phyloP scores from a whole-genome alignment of 2,113 vertebrate genomes.

The Tenrec ecaudatus region DNA sequence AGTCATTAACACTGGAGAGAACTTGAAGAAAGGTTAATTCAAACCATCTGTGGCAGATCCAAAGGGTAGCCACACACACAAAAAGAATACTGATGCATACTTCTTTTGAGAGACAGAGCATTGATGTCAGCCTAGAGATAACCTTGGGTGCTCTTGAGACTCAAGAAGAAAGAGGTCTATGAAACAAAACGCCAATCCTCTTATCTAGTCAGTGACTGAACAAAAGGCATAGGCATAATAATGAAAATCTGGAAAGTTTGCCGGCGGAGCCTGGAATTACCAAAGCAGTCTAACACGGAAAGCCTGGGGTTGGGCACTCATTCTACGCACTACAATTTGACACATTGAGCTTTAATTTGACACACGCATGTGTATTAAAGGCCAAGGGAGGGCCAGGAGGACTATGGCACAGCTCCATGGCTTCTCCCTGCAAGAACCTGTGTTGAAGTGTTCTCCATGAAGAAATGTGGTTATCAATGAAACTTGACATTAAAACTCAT shows the following conservation, averaged over 20 bases:
- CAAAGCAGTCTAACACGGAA: neutral
- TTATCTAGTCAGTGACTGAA: neutral
- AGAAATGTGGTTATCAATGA: neutral
- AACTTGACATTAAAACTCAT: neutral
- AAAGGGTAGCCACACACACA: neutral
- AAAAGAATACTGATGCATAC: neutral
- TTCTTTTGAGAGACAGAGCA: neutral
- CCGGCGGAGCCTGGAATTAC: neutral
- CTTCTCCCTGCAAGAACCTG: neutral
- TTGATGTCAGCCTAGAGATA: neutral
- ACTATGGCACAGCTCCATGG: neutral
- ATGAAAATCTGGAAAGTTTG: conserved; percentile 35
- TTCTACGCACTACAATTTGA: neutral
- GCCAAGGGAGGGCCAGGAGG: neutral
- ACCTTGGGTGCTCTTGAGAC: neutral
- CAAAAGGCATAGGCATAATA: neutral
- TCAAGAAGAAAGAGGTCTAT: neutral
- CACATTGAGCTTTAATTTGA: neutral
- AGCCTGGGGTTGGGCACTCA: neutral
- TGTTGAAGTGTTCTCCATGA: neutral
- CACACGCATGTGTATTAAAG: neutral
- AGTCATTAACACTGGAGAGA: conserved; percentile 65
- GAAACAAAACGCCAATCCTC: neutral
- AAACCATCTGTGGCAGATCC: conserved; percentile 48
- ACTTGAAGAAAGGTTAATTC: conserved; percentile 66